phyloP scores from a whole-genome alignment of 2,888 invertebrate genomes.

The Pasiphila rectangulata region DNA sequence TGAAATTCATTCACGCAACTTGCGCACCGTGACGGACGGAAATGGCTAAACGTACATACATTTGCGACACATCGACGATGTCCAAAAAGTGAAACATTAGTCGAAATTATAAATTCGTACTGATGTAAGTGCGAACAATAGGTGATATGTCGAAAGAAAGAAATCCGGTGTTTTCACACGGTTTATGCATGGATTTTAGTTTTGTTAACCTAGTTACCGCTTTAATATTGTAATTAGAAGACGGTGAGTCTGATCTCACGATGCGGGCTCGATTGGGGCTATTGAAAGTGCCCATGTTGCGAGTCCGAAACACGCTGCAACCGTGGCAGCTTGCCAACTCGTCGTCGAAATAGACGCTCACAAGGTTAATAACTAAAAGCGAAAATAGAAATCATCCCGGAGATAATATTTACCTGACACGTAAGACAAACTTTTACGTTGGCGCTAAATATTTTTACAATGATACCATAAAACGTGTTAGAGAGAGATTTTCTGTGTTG shows the following conservation, averaged over 20 bases:
- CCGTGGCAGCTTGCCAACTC: constrained; percentile 70
- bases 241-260: constrained; percentile 48
- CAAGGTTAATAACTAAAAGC: constrained; percentile 72
- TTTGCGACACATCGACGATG: constrained; percentile 48
- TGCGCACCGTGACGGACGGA: constrained; percentile 73
- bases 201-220: constrained; percentile 79
- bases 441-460: constrained; percentile 7
- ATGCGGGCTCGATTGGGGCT: constrained; percentile 39
- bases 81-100: constrained; percentile 42
- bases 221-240: constrained; percentile 66
- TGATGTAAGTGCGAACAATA: constrained; percentile 51
- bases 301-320: constrained; percentile 55
- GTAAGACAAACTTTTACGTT: constrained; percentile 11
- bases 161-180: constrained; percentile 65
- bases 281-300: constrained; percentile 59
- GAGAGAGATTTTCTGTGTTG: not conserved
- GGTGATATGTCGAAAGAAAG: constrained; percentile 64
- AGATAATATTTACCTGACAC: constrained; percentile 36
- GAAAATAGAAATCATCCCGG: constrained; percentile 56
- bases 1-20: constrained; percentile 67
- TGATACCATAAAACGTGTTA: constrained; percentile 1
- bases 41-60: constrained; percentile 63
- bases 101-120: constrained; percentile 38
- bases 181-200: constrained; percentile 58
- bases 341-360: constrained; percentile 57